Percentiles rank a stretch among this genome's conserved stretches.
Conservation (phyloP, 2,113 vertebrate species). For the Myocastor coypus region DNA sequence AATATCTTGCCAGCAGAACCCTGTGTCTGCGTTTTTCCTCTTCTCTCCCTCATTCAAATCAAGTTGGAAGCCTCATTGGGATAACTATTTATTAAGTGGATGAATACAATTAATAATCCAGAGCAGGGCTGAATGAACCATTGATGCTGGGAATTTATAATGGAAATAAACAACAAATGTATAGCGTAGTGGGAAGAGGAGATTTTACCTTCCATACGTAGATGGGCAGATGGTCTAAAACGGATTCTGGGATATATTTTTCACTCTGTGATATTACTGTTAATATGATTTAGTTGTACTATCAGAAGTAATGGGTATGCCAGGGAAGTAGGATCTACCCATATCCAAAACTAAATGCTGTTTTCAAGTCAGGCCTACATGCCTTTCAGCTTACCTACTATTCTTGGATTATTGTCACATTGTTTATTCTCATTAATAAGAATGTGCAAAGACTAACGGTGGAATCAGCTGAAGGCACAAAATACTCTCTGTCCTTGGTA, state of each 20-base stretch:
- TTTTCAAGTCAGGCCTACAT: conserved; percentile 24
- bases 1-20: not conserved
- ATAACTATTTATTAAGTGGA: conserved; percentile 45
- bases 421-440: conserved; percentile 61
- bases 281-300: conserved; percentile 48
- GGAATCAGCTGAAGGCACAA: conserved; percentile 60
- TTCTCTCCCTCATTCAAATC: not conserved
- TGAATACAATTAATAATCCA: not conserved
- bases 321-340: not conserved
- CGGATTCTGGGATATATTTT: not conserved
- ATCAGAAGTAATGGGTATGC: conserved; percentile 28
- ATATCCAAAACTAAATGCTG: conserved; percentile 60
- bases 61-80: not conserved
- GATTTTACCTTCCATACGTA: not conserved
- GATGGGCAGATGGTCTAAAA: conserved; percentile 11
- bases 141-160: not conserved
- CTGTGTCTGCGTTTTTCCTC: not conserved
- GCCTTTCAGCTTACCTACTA: conserved; percentile 57
- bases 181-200: not conserved
- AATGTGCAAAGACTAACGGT: conserved; percentile 50
- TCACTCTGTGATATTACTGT: conserved; percentile 50
- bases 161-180: conserved; percentile 4
- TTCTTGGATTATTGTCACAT: conserved; percentile 47
- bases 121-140: not conserved
- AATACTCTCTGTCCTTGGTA: conserved; percentile 64